These are phyloP conservation scores for Mastomys coucha DNA, from an alignment of 2,113 vertebrate genomes.

Conservation along the genomic window DNA sequence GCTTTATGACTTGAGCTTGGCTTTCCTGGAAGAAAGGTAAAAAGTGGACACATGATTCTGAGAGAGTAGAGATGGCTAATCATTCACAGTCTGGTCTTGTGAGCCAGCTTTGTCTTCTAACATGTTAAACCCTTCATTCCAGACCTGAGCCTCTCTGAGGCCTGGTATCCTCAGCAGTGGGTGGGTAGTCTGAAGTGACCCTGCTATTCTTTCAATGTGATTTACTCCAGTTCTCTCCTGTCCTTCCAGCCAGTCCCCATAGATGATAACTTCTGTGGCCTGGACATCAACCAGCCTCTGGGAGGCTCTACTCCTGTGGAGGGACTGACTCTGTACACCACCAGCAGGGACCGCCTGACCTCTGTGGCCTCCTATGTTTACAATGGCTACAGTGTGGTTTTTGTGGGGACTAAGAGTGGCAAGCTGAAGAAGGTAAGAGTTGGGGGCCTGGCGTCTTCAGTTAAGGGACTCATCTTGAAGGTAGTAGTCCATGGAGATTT, in stretches of 20 bases:
- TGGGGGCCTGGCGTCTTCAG: not conserved
- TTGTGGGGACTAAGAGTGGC: conserved; percentile 97
- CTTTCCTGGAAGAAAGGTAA: not conserved
- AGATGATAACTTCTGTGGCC: conserved; percentile 97
- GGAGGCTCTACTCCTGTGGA: conserved; percentile 96
- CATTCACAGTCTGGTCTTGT: not conserved
- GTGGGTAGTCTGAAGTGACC: accelerated
- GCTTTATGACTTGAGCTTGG: not conserved
- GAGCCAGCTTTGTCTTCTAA: not conserved
- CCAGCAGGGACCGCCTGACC: conserved; percentile 96
- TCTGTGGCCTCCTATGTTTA: conserved; percentile 97
- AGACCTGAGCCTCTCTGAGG: not conserved
- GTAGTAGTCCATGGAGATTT: not conserved
- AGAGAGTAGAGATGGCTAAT: not conserved
- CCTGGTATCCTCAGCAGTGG: not conserved
- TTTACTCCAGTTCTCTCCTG: conserved; percentile 59
- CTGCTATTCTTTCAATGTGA: conserved; percentile 17
- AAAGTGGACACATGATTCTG: not conserved
- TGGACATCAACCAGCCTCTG: conserved; percentile 99
- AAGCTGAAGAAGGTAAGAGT: conserved; percentile 96
- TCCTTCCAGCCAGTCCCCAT: conserved; percentile 96
- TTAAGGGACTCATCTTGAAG: not conserved
- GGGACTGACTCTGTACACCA: conserved; percentile 94
- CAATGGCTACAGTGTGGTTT: conserved; percentile 97
- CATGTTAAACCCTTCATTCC: no score